Evolutionary conservation across 2,888 invertebrate species (phyloP).

Genomic region (Pachymerium ferrugineum): DNA sequence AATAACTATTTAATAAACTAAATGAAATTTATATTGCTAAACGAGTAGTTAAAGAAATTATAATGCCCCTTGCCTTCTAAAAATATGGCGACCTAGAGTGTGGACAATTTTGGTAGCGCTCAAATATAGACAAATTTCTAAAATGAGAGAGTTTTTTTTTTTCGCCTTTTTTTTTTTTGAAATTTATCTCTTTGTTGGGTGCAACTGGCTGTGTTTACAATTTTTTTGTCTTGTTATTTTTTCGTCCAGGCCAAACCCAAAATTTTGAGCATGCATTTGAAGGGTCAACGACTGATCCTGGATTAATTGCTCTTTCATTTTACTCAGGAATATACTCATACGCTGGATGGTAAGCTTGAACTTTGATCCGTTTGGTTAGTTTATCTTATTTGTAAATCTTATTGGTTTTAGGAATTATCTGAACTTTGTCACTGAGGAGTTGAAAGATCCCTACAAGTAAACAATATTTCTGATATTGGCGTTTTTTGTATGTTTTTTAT

Average conservation of each 20-base stretch:
- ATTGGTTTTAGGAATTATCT: conserved; percentile 66
- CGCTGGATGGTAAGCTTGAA: conserved; percentile 71
- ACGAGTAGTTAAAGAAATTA: no score
- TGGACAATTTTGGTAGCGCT: neutral
- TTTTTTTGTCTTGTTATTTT: neutral
- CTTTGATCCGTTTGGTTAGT: no score
- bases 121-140: neutral
- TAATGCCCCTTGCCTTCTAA: neutral
- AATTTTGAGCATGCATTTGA: conserved; percentile 68
- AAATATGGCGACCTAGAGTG: neutral
- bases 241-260: neutral
- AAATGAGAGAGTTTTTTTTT: no score
- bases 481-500: neutral
- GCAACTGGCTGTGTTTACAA: neutral
- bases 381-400: neutral
- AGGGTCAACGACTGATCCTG: conserved; percentile 64
- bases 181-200: no score
- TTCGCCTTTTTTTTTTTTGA: no score
- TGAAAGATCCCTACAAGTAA: conserved; percentile 86
- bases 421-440: conserved; percentile 89
- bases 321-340: conserved; percentile 89
- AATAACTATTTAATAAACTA: neutral
- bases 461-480: neutral
- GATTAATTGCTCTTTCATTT: conserved; percentile 75
- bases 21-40: neutral